A percentile compares a stretch with the other conserved stretches of the same genome.
Evolutionary conservation across 1,140 invertebrate genomes (phyloP).

Genomic region (Monomorium pharaonis): DNA sequence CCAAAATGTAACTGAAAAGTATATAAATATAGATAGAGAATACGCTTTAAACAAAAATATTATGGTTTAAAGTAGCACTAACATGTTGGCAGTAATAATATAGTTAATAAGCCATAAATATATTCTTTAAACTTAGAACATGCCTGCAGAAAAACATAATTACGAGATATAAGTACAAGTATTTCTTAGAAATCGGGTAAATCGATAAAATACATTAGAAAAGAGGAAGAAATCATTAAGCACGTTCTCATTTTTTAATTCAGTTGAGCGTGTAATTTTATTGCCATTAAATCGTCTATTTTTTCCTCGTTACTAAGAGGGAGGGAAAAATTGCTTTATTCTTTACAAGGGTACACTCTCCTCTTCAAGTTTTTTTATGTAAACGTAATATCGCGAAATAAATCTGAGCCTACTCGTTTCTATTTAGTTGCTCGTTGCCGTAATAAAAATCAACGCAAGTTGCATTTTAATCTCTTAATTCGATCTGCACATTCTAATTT

Average conservation of each 20-base stretch:
- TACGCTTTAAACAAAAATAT: background rate
- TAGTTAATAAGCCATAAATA: background rate
- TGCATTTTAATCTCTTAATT: conserved; percentile 1
- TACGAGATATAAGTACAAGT: background rate
- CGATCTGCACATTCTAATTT: conserved; percentile 15
- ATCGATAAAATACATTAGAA: background rate
- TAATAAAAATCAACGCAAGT: background rate
- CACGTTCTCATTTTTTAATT: background rate
- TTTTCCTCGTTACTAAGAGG: background rate
- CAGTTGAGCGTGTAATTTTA: background rate
- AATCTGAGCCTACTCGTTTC: background rate
- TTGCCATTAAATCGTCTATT: background rate
- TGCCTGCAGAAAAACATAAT: background rate
- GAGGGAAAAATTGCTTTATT: background rate
- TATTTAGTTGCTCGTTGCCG: background rate
- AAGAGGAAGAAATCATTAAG: background rate
- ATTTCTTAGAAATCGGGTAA: background rate
- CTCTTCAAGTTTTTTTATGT: background rate
- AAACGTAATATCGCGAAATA: background rate
- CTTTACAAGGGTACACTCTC: background rate
- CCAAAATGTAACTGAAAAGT: conserved; percentile 31
- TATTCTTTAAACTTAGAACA: background rate
- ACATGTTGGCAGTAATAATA: conserved; percentile 16
- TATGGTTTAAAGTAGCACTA: background rate
- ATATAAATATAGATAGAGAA: conserved; percentile 18